Conservation (phyloP, 2,888 invertebrate genomes). For the Stenurella melanura region DNA sequence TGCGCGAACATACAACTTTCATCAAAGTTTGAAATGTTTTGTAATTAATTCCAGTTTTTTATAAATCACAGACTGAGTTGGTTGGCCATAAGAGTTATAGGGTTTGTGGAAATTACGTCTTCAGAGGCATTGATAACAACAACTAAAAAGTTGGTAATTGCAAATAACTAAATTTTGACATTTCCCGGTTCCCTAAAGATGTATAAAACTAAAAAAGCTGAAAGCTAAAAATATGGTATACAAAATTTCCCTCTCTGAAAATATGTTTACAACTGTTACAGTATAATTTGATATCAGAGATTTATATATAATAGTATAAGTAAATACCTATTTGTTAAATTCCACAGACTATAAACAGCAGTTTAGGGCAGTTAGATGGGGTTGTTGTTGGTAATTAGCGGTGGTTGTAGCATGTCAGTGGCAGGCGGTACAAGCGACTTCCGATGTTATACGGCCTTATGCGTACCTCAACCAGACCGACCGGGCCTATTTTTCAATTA, state of each 20-base stretch:
- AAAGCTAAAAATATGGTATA: neutral
- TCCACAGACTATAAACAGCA: slow-evolving; percentile 59
- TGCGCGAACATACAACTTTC: too few species aligned
- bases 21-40: too few species aligned
- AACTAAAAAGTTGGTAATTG: too few species aligned
- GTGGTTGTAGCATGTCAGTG: slow-evolving; percentile 64
- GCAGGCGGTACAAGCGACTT: slow-evolving; percentile 67
- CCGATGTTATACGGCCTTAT: slow-evolving; percentile 63
- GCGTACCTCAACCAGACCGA: slow-evolving; percentile 47
- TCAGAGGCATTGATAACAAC: too few species aligned
- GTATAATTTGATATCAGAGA: neutral
- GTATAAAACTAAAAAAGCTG: too few species aligned
- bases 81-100: too few species aligned
- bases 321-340: slow-evolving; percentile 39
- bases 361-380: slow-evolving; percentile 62
- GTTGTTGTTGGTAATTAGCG: slow-evolving; percentile 64
- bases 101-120: too few species aligned
- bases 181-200: too few species aligned
- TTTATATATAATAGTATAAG: slow-evolving; percentile 21
- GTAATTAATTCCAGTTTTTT: too few species aligned
- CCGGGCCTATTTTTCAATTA: slow-evolving; percentile 54
- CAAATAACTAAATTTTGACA: too few species aligned
- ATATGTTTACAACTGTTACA: neutral
- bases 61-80: too few species aligned
- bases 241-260: neutral